A percentile compares a stretch with the other conserved stretches of the same genome.
Evolutionary conservation across 2,797 vertebrate species (phyloP).

Genomic region (Alca torda): DNA sequence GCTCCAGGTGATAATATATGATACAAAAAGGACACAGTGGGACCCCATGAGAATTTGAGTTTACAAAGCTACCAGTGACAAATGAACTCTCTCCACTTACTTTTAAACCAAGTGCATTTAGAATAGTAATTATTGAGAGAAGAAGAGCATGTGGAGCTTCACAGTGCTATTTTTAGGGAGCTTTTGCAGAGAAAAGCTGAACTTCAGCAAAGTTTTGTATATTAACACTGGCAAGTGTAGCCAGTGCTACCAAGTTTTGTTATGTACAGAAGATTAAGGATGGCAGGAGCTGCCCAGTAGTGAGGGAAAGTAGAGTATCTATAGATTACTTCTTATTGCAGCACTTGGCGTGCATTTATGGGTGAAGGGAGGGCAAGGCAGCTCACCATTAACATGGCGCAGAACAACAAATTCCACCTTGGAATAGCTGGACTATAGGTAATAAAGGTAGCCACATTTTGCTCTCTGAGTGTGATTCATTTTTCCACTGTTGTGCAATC

Average conservation of each 20-base stretch:
- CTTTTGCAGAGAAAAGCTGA: neutral
- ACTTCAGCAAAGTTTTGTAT: neutral
- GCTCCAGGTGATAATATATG: neutral
- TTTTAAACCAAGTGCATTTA: neutral
- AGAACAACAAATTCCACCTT: neutral
- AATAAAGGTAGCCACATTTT: neutral
- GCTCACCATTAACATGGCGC: accelerated
- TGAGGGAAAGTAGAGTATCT: neutral
- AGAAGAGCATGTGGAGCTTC: neutral
- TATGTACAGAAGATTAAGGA: neutral
- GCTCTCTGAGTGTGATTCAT: accelerated
- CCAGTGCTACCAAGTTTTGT: neutral
- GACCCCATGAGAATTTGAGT: neutral
- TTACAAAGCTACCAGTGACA: neutral
- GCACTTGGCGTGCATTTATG: neutral
- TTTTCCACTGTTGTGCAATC: neutral
- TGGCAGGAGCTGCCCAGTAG: neutral
- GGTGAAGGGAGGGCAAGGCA: neutral
- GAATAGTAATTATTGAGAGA: neutral
- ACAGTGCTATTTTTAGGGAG: neutral
- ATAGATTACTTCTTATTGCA: neutral
- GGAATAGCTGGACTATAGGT: neutral
- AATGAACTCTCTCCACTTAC: neutral
- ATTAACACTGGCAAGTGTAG: neutral
- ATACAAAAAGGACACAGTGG: neutral